Conservation (phyloP, 2,797 vertebrate genomes). For the Phataginus tetradactyla region DNA sequence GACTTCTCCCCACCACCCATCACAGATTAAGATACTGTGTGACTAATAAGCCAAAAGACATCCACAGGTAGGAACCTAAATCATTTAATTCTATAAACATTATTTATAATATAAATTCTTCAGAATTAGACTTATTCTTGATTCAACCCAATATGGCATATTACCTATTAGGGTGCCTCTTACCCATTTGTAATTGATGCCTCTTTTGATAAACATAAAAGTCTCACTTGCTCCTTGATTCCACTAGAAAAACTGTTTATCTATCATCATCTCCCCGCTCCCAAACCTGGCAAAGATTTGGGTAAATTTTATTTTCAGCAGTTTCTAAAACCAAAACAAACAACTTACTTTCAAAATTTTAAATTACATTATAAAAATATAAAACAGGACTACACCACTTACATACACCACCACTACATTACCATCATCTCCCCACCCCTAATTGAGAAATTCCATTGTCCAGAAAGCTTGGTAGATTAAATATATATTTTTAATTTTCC, state of each 20-base stretch:
- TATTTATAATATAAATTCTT: not conserved
- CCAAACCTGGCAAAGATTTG: not conserved
- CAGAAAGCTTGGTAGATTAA: not conserved
- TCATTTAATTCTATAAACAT: not conserved
- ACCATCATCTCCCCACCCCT: not conserved
- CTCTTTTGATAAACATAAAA: not conserved
- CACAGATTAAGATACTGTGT: not conserved
- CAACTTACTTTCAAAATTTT: not conserved
- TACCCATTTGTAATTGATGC: not conserved
- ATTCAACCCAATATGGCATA: not conserved
- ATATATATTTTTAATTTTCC: not conserved
- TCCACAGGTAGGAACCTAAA: not conserved
- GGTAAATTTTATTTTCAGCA: not conserved
- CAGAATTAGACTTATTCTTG: not conserved
- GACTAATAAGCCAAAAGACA: not conserved
- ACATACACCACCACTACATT: not conserved
- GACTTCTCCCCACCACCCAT: not conserved
- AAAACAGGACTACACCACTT: not conserved
- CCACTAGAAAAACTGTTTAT: not conserved
- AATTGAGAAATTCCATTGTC: not conserved
- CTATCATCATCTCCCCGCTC: not conserved
- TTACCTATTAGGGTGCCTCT: not conserved
- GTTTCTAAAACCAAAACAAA: not conserved
- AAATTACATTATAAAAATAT: not conserved
- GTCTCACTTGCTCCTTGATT: not conserved